Evolutionary conservation across 2,113 vertebrate genomes (phyloP).

Genomic region (Gymnarchus niloticus): DNA sequence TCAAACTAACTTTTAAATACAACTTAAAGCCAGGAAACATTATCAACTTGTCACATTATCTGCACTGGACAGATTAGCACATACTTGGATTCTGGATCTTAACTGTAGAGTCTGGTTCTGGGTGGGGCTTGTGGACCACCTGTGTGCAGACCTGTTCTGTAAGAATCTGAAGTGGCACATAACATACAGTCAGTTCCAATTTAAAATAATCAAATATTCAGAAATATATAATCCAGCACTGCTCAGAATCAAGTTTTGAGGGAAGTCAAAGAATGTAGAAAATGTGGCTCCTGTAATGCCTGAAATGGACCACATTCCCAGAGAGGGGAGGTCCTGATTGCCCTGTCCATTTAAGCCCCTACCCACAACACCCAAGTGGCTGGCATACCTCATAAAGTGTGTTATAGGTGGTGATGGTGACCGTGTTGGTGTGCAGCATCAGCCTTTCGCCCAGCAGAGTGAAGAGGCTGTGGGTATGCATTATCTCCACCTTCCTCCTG

Average conservation of each 20-base stretch:
- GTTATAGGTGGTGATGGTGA: constrained; percentile 96
- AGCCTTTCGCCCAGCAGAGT: constrained; percentile 92
- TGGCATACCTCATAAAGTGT: constrained; percentile 88
- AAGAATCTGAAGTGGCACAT: constrained; percentile 74
- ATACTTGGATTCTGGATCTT: constrained; percentile 99
- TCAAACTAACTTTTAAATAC: neutral
- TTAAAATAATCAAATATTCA: neutral
- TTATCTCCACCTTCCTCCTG: constrained; percentile 97
- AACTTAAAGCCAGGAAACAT: neutral
- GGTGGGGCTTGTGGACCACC: constrained; percentile 96
- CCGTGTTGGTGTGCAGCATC: constrained; percentile 96
- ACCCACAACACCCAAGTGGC: neutral
- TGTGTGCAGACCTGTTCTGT: constrained; percentile 98
- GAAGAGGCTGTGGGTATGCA: constrained; percentile 98
- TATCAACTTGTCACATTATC: neutral
- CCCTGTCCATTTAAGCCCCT: neutral
- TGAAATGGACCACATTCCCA: neutral
- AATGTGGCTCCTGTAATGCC: neutral
- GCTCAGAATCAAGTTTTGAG: neutral
- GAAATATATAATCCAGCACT: neutral
- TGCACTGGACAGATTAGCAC: constrained; percentile 35
- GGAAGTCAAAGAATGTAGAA: neutral
- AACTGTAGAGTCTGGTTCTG: constrained; percentile 93
- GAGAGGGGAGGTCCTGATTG: neutral
- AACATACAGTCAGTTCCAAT: neutral